Percentiles rank a stretch among this genome's conserved stretches.
Evolutionary conservation across 1,140 invertebrate genomes (phyloP).

Genomic region (Papilio machaon): DNA sequence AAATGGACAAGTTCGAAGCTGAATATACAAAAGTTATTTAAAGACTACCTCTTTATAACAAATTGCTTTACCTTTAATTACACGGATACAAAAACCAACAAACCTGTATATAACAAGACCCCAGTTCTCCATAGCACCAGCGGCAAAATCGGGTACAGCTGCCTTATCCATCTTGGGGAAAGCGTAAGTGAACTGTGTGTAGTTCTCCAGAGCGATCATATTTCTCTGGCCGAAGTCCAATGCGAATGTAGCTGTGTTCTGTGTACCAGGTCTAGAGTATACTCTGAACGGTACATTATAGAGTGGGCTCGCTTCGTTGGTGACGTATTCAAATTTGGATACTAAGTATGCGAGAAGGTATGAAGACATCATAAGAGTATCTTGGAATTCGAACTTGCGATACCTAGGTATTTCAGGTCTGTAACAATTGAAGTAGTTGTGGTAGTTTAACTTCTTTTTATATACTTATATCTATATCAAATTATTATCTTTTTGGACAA

Average conservation of each 20-base stretch:
- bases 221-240: conserved; percentile 82
- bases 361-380: conserved; percentile 85
- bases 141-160: conserved; percentile 90
- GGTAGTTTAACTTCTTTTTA: conserved; percentile 14
- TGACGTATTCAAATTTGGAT: conserved; percentile 84
- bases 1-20: no score
- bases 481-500: not conserved
- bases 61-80: not conserved
- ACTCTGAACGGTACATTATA: conserved; percentile 80
- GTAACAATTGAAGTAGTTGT: conserved; percentile 46
- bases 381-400: conserved; percentile 69
- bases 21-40: no score
- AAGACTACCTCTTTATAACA: no score
- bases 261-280: conserved; percentile 86
- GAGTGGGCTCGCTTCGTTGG: conserved; percentile 61
- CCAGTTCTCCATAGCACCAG: conserved; percentile 94
- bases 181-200: conserved; percentile 77
- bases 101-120: conserved; percentile 89
- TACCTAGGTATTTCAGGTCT: conserved; percentile 60
- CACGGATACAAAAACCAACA: not conserved
- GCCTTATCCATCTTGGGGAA: conserved; percentile 85
- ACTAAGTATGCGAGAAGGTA: conserved; percentile 90
- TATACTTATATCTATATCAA: not conserved
- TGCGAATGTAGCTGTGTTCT: conserved; percentile 83
- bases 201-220: conserved; percentile 80